phyloP scores from a whole-genome alignment of 2,797 vertebrate species.

The Oreochromis grahami region DNA sequence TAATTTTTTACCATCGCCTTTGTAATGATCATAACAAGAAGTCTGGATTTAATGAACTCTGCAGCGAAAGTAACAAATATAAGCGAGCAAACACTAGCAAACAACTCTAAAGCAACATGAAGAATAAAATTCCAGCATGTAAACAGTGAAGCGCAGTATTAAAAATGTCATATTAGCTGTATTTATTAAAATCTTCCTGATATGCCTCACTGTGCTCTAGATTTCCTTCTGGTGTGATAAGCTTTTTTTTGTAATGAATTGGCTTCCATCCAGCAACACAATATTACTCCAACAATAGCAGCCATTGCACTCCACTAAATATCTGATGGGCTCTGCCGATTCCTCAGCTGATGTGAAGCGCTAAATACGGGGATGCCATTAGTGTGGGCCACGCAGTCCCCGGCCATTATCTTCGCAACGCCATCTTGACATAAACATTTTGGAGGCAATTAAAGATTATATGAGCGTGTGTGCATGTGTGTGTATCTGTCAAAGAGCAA shows the following conservation, averaged over 20 bases:
- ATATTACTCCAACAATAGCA: conserved; percentile 28
- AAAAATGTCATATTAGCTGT: conserved; percentile 32
- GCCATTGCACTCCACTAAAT: conserved; percentile 22
- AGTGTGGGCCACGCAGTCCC: conserved; percentile 33
- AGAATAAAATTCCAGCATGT: background rate
- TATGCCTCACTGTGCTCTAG: conserved; percentile 15
- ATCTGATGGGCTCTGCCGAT: conserved; percentile 38
- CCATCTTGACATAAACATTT: conserved; percentile 65
- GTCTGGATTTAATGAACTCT: conserved; percentile 17
- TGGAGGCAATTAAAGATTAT: conserved; percentile 62
- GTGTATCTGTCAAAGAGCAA: conserved; percentile 58
- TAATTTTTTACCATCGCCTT: background rate
- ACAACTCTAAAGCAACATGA: background rate
- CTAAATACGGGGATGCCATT: conserved; percentile 57
- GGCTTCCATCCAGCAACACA: conserved; percentile 47
- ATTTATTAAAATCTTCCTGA: conserved; percentile 48
- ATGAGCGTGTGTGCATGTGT: background rate
- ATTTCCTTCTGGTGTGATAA: conserved; percentile 47
- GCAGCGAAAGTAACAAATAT: background rate
- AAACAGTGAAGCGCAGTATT: conserved; percentile 3
- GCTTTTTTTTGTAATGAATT: conserved; percentile 58
- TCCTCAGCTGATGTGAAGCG: conserved; percentile 30
- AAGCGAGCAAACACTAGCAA: background rate
- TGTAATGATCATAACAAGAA: background rate
- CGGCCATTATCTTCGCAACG: conserved; percentile 48